phyloP scores from a whole-genome alignment of 2,797 vertebrate genomes.

The Pipistrellus pygmaeus region DNA sequence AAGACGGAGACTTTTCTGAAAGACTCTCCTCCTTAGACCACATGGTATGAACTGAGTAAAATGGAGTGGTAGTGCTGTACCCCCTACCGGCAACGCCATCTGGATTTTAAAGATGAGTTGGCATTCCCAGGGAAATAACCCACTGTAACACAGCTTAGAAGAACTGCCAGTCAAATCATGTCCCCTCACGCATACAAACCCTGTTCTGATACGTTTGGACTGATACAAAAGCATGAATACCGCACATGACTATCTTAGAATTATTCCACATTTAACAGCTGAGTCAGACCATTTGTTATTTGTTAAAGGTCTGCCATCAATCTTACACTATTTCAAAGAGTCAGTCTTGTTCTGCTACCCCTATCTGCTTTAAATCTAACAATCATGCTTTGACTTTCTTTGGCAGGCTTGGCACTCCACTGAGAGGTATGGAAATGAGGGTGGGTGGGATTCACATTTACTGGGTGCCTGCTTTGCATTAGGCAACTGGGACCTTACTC shows the following conservation, averaged over 20 bases:
- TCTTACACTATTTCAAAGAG: slow-evolving; percentile 26
- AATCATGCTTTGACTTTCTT: background rate
- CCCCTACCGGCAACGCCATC: background rate
- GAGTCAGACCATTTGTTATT: slow-evolving; percentile 31
- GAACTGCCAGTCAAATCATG: slow-evolving; percentile 35
- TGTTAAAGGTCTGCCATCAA: slow-evolving; percentile 43
- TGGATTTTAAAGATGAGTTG: slow-evolving; percentile 48
- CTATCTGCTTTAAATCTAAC: slow-evolving; percentile 6
- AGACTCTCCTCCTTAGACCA: background rate
- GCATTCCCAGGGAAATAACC: background rate
- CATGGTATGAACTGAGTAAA: background rate
- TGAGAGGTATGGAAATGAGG: background rate
- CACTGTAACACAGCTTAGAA: background rate
- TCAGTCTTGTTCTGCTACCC: background rate
- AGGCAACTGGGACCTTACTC: background rate
- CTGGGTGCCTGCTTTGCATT: background rate
- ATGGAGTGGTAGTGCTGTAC: background rate
- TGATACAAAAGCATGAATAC: slow-evolving; percentile 50
- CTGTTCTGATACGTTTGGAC: background rate
- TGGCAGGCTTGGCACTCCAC: background rate
- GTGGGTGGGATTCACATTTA: background rate
- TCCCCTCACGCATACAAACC: slow-evolving; percentile 56
- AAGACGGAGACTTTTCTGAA: background rate
- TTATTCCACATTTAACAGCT: slow-evolving; percentile 49
- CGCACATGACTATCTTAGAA: slow-evolving; percentile 35